phyloP scores from a whole-genome alignment of 2,113 vertebrate species.

The Hiodon alosoides region DNA sequence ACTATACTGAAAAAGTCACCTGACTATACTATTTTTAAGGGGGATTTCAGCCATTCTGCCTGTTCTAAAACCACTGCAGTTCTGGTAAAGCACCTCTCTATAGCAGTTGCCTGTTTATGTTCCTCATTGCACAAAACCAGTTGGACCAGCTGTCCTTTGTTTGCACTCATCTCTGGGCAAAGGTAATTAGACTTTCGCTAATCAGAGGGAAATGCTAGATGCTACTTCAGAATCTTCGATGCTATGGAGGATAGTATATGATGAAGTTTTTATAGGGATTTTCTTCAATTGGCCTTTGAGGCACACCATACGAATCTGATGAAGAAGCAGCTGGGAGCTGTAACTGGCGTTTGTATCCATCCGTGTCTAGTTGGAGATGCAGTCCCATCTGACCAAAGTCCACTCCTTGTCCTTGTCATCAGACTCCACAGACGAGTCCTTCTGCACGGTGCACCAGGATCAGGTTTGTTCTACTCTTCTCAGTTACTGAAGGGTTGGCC shows the following conservation, averaged over 20 bases:
- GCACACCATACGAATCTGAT: too few relatives aligned
- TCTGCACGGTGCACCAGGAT: conserved; percentile 60
- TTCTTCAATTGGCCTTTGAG: too few relatives aligned
- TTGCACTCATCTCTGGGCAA: not conserved
- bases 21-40: too few relatives aligned
- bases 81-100: not conserved
- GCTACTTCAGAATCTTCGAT: too few relatives aligned
- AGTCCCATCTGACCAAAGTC: conserved; percentile 54
- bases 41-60: not conserved
- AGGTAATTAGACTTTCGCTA: not conserved
- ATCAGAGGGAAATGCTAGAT: too few relatives aligned
- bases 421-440: conserved; percentile 63
- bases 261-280: too few relatives aligned
- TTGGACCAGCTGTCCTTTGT: not conserved
- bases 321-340: not conserved
- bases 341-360: conserved; percentile 6
- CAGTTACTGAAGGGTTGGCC: not conserved
- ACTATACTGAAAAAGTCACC: too few relatives aligned
- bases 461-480: conserved; percentile 52
- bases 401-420: conserved; percentile 68
- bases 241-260: too few relatives aligned
- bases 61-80: not conserved
- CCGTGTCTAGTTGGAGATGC: conserved; percentile 47
- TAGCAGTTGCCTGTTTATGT: not conserved
- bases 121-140: not conserved